These are phyloP conservation scores for Platorchestia sp. DNA, from an alignment of 1,140 invertebrate genomes.

Conservation along the genomic window DNA sequence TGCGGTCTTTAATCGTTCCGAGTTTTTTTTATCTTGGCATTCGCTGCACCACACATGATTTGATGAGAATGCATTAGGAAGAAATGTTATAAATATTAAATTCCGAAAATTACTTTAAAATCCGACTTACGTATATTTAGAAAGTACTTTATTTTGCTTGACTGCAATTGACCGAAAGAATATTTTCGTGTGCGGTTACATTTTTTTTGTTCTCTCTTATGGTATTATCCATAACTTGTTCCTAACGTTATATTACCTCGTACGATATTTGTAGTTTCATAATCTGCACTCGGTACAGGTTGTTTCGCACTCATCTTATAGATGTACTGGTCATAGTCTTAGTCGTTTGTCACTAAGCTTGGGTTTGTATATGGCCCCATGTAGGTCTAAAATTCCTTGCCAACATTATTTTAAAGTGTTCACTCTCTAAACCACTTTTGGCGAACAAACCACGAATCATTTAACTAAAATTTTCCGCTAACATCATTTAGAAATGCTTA, in stretches of 20 bases:
- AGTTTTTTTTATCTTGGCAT: neutral
- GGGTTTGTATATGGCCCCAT: neutral
- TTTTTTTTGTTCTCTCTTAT: neutral
- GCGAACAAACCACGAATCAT: neutral
- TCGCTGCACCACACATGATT: neutral
- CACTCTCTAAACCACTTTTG: neutral
- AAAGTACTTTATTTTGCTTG: no score
- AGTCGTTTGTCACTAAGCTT: neutral
- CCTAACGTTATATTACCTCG: neutral
- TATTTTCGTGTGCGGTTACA: neutral
- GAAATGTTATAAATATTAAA: neutral
- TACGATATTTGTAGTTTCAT: neutral
- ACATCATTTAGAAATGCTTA: no score
- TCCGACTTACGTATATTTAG: neutral
- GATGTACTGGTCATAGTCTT: constrained; percentile 41
- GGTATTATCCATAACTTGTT: neutral
- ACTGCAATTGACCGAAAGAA: neutral
- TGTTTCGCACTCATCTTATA: constrained; percentile 13
- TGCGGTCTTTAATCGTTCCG: neutral
- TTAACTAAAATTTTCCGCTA: no score
- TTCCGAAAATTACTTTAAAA: neutral
- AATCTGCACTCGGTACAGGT: neutral
- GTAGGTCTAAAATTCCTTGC: neutral
- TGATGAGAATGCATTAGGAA: neutral
- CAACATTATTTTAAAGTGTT: neutral